Conservation (phyloP, 2,888 invertebrate genomes). For the Phorcus lineatus region DNA sequence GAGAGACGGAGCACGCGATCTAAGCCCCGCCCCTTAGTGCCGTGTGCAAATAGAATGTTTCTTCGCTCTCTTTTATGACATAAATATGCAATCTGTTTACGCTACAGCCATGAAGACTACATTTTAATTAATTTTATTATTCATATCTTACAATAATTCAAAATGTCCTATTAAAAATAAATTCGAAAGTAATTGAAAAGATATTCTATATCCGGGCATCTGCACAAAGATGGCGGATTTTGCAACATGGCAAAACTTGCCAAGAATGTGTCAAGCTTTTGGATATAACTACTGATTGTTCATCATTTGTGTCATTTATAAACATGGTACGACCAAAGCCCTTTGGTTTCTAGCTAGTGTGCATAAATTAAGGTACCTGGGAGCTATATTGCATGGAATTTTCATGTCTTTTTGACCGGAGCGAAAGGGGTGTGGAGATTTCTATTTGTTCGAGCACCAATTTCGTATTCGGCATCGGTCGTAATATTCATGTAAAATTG, state of each 20-base stretch:
- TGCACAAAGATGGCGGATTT: conserved; percentile 32
- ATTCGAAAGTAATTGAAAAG: conserved; percentile 18
- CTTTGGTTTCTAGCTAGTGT: not conserved
- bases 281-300: not conserved
- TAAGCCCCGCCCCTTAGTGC: conserved; percentile 13
- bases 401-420: not conserved
- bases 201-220: conserved; percentile 33
- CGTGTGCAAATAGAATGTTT: conserved; percentile 10
- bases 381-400: too few species aligned
- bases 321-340: not conserved
- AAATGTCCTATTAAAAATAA: not conserved
- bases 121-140: not conserved
- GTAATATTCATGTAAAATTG: too few species aligned
- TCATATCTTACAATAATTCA: too few species aligned
- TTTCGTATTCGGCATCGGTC: not conserved
- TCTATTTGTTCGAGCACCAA: not conserved
- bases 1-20: not conserved
- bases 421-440: conserved; percentile 2
- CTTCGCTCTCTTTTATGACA: too few species aligned
- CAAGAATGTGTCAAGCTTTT: conserved; percentile 19
- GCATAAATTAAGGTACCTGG: not conserved
- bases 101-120: not conserved
- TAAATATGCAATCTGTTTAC: too few species aligned
- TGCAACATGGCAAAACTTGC: conserved; percentile 34
- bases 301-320: not conserved